Evolutionary conservation across 2,113 vertebrate species (phyloP).

Genomic region (Pica pica): DNA sequence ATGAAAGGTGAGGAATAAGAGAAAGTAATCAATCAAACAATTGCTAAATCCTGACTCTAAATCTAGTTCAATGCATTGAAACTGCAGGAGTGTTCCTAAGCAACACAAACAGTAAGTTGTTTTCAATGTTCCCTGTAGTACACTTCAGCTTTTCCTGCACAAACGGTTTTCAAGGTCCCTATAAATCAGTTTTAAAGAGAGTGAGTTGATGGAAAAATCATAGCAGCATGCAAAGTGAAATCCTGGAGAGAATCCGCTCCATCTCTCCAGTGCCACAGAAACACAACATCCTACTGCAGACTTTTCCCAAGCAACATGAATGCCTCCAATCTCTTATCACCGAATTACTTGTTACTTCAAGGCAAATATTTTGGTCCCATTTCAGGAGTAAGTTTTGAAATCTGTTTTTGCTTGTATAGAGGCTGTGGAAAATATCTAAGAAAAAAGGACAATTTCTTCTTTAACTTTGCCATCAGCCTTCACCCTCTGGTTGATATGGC

Average conservation of each 20-base stretch:
- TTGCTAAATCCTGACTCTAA: conserved; percentile 70
- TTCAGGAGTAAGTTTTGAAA: neutral
- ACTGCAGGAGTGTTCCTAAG: conserved; percentile 65
- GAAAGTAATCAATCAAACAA: conserved; percentile 70
- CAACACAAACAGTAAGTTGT: conserved; percentile 64
- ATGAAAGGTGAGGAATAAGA: conserved; percentile 43
- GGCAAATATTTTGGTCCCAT: neutral
- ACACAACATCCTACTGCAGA: neutral
- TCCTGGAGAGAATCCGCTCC: neutral
- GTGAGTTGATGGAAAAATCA: conserved; percentile 62
- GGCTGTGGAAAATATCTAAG: neutral
- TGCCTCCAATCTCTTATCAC: neutral
- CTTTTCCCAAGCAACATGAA: neutral
- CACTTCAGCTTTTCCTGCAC: conserved; percentile 68
- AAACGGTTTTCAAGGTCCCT: conserved; percentile 67
- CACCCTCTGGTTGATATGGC: neutral
- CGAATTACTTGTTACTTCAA: neutral
- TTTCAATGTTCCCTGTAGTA: conserved; percentile 65
- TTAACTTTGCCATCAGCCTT: neutral
- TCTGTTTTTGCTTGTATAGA: neutral
- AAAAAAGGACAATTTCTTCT: neutral
- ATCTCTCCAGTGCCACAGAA: neutral
- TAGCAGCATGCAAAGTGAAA: conserved; percentile 58
- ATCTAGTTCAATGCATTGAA: conserved; percentile 58
- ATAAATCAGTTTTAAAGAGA: conserved; percentile 75